These are phyloP conservation scores for Romanogobio albipinnatus DNA, from an alignment of 2,113 vertebrate species.

Conservation along the genomic window DNA sequence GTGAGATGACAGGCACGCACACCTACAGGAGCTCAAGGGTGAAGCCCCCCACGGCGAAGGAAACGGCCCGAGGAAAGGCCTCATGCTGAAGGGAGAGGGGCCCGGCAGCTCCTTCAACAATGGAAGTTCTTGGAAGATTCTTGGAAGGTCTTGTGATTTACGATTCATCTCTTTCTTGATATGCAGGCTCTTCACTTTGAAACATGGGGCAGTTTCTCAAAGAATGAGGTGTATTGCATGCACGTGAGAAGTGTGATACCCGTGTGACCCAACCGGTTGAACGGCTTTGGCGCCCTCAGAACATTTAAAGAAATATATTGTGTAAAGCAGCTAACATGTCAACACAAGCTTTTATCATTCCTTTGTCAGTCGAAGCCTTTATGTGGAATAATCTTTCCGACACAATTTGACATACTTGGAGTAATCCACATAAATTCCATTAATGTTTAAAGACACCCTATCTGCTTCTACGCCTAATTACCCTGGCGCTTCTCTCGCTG, in stretches of 20 bases:
- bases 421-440: slow-evolving; percentile 18
- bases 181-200: background rate
- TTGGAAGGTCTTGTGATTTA: slow-evolving; percentile 31
- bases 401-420: background rate
- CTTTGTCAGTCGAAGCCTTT: background rate
- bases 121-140: slow-evolving; percentile 22
- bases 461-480: slow-evolving; percentile 25
- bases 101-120: slow-evolving; percentile 21
- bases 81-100: slow-evolving; percentile 22
- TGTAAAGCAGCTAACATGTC: background rate
- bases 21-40: slow-evolving; percentile 24
- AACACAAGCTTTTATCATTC: background rate
- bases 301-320: background rate
- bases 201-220: background rate
- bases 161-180: slow-evolving; percentile 7
- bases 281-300: background rate
- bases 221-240: background rate
- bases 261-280: background rate
- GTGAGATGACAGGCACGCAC: background rate
- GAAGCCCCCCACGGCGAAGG: slow-evolving; percentile 22
- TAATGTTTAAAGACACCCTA: slow-evolving; percentile 28
- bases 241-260: too few species aligned
- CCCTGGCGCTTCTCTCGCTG: background rate
- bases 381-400: slow-evolving; percentile 2
- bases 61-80: slow-evolving; percentile 38